Conservation (phyloP, 2,113 vertebrate species). For the Parus major region DNA sequence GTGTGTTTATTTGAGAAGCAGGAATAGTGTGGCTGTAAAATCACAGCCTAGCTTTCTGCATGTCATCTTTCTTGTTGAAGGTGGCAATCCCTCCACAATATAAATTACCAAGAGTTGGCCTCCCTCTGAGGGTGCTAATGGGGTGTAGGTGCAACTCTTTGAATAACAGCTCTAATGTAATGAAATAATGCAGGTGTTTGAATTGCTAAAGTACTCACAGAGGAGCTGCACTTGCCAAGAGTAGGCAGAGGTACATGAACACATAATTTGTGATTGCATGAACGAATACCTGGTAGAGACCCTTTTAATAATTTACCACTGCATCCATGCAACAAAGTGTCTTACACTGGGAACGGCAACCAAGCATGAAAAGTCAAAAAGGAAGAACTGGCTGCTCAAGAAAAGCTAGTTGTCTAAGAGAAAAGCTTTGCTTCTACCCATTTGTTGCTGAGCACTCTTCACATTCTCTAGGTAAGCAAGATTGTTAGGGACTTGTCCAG, state of each 20-base stretch:
- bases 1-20: not conserved
- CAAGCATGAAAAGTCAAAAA: conserved; percentile 6
- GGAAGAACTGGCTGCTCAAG: not conserved
- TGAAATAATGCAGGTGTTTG: conserved; percentile 43
- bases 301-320: conserved; percentile 59
- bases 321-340: not conserved
- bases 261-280: conserved; percentile 11
- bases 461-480: not conserved
- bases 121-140: conserved; percentile 16
- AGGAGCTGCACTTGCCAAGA: conserved; percentile 28
- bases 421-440: not conserved
- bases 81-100: not conserved
- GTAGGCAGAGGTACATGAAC: not conserved
- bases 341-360: not conserved
- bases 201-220: conserved; percentile 24
- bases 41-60: not conserved
- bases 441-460: not conserved
- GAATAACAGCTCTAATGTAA: conserved; percentile 16
- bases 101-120: not conserved
- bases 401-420: not conserved
- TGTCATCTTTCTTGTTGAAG: not conserved
- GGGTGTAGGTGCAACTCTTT: conserved; percentile 20
- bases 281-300: not conserved
- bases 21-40: not conserved
- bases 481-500: not conserved